Conservation (phyloP, 2,888 invertebrate species). For the Micropterix aruncella region DNA sequence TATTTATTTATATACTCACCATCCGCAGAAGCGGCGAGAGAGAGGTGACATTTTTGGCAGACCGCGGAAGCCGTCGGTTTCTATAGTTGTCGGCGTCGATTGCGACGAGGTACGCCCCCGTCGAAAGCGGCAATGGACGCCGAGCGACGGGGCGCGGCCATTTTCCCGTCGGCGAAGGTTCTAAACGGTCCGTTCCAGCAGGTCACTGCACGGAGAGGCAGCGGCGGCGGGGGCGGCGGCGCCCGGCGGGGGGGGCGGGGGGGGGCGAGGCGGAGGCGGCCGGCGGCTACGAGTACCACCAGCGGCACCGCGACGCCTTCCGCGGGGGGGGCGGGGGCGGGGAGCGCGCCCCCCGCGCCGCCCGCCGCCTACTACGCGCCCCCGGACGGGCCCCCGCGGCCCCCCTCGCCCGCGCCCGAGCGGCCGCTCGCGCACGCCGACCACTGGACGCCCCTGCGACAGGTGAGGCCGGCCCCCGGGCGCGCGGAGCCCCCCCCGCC, state of each 20-base stretch:
- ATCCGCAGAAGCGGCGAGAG: too few species aligned
- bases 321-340: constrained; percentile 49
- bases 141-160: too few species aligned
- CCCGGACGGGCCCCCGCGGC: constrained; percentile 17
- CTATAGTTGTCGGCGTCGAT: too few species aligned
- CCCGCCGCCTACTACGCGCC: constrained; percentile 24
- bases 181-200: constrained; percentile 20
- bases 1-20: too few species aligned
- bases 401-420: constrained; percentile 12
- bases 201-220: constrained; percentile 34
- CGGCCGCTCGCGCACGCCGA: too few species aligned
- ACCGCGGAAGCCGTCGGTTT: too few species aligned
- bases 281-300: constrained; percentile 43
- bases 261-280: constrained; percentile 47
- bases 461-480: neutral
- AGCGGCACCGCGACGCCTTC: constrained; percentile 37
- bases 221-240: constrained; percentile 36
- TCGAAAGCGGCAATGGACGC: too few species aligned
- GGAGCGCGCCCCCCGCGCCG: constrained; percentile 40
- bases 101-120: too few species aligned
- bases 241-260: constrained; percentile 62
- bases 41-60: too few species aligned
- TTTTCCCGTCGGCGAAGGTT: too few species aligned
- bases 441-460: constrained; percentile 1
- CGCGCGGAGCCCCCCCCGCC: constrained; percentile 38